phyloP scores from a whole-genome alignment of 2,888 invertebrate species.

The Mylabris sibirica region DNA sequence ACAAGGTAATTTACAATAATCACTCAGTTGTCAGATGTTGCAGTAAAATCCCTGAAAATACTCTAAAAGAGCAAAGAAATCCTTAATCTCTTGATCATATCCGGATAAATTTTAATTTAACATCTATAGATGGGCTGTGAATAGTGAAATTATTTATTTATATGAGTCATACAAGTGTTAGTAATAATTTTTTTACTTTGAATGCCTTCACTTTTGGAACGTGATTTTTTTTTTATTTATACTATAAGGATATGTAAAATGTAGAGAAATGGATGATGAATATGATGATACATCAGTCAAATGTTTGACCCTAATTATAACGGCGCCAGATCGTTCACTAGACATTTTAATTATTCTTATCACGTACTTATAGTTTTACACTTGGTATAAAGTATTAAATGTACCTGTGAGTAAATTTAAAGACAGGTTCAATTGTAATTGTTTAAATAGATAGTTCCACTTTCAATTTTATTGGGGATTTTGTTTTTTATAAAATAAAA shows the following conservation, averaged over 20 bases:
- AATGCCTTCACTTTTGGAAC: slow-evolving; percentile 1
- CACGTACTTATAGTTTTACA: neutral
- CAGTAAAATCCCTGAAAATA: too few relatives aligned
- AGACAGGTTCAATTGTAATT: neutral
- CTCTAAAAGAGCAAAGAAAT: neutral
- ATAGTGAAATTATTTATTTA: neutral
- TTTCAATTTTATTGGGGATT: slow-evolving; percentile 17
- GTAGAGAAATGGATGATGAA: neutral
- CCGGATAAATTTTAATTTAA: neutral
- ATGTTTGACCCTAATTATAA: slow-evolving; percentile 39
- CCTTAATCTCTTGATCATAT: neutral
- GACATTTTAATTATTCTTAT: slow-evolving; percentile 16
- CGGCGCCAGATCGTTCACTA: slow-evolving; percentile 35
- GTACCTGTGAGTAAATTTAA: neutral
- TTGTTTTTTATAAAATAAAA: neutral
- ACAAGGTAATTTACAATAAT: neutral
- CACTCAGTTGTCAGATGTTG: neutral
- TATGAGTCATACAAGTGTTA: neutral
- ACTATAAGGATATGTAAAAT: neutral
- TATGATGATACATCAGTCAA: slow-evolving; percentile 18
- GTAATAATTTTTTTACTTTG: neutral
- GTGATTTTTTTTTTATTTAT: neutral
- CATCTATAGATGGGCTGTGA: neutral
- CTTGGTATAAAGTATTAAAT: slow-evolving; percentile 11
- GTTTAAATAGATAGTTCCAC: neutral